Evolutionary conservation across 2,888 invertebrate genomes (phyloP).

Genomic region (Cremastinae sp.): DNA sequence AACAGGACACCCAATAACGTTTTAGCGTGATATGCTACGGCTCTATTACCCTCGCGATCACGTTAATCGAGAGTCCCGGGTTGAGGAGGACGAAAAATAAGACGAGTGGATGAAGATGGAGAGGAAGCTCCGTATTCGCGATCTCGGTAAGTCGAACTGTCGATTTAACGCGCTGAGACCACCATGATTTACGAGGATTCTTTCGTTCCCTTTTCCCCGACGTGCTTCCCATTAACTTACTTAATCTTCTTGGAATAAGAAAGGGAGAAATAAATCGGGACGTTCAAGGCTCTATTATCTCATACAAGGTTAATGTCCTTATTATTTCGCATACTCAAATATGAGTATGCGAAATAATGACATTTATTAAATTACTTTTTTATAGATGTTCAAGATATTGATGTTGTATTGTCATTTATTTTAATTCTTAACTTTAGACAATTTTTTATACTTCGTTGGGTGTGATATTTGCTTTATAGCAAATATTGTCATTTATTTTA

Average conservation of each 20-base stretch:
- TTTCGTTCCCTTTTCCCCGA: constrained; percentile 29
- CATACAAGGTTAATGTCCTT: too few species aligned
- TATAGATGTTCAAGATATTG: too few species aligned
- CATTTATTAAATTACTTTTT: too few species aligned
- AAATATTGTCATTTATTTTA: too few species aligned
- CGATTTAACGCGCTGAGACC: constrained; percentile 66
- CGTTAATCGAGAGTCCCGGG: constrained; percentile 66
- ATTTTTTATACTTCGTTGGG: too few species aligned
- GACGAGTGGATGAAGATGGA: constrained; percentile 2
- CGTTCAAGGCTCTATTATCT: too few species aligned
- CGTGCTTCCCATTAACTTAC: constrained; percentile 34
- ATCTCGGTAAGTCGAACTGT: constrained; percentile 72
- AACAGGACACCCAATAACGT: constrained; percentile 78
- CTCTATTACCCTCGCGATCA: constrained; percentile 73
- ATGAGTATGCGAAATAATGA: too few species aligned
- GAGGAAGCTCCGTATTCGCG: constrained; percentile 22
- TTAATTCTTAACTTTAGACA: too few species aligned
- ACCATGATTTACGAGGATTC: constrained; percentile 71
- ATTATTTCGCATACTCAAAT: too few species aligned
- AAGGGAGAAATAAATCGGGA: not conserved
- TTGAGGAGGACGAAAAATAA: constrained; percentile 4
- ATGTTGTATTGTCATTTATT: too few species aligned
- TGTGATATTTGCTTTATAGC: too few species aligned
- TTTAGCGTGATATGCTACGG: constrained; percentile 69
- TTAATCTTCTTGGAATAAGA: not conserved